A percentile compares a stretch with the other conserved stretches of the same genome.
Conservation (phyloP, 2,888 invertebrate species). For the Andrena chrysosceles region DNA sequence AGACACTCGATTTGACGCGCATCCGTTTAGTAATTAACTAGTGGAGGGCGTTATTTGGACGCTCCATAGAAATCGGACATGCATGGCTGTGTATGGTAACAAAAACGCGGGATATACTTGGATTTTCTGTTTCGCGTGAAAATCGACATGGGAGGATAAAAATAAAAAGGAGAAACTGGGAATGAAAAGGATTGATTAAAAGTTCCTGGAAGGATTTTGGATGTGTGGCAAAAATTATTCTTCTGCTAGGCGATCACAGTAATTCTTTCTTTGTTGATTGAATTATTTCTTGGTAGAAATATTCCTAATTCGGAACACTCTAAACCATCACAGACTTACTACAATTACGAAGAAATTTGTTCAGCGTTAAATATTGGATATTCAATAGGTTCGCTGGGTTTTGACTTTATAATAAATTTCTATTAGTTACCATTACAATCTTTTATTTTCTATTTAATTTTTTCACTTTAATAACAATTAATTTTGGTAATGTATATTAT, state of each 20-base stretch:
- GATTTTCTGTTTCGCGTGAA: neutral
- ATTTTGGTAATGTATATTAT: neutral
- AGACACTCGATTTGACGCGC: slow-evolving; percentile 4
- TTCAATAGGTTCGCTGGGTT: neutral
- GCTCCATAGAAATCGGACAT: slow-evolving; percentile 11
- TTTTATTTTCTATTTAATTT: too few species aligned
- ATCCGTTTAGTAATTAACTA: slow-evolving; percentile 43
- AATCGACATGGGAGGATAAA: neutral
- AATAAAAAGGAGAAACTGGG: neutral
- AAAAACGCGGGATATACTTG: neutral
- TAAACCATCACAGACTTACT: too few species aligned
- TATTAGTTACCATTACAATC: too few species aligned
- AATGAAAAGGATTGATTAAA: neutral
- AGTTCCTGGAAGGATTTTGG: neutral
- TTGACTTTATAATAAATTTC: neutral
- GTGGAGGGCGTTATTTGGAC: slow-evolving; percentile 10
- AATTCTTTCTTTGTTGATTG: too few species aligned
- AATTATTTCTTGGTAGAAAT: too few species aligned
- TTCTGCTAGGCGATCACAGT: neutral
- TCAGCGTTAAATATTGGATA: too few species aligned
- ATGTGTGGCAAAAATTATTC: neutral
- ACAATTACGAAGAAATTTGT: too few species aligned
- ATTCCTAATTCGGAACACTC: too few species aligned
- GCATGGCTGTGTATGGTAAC: too few species aligned
- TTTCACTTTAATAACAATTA: neutral